phyloP scores from a whole-genome alignment of 2,797 vertebrate species.

The Spheniscus humboldti region DNA sequence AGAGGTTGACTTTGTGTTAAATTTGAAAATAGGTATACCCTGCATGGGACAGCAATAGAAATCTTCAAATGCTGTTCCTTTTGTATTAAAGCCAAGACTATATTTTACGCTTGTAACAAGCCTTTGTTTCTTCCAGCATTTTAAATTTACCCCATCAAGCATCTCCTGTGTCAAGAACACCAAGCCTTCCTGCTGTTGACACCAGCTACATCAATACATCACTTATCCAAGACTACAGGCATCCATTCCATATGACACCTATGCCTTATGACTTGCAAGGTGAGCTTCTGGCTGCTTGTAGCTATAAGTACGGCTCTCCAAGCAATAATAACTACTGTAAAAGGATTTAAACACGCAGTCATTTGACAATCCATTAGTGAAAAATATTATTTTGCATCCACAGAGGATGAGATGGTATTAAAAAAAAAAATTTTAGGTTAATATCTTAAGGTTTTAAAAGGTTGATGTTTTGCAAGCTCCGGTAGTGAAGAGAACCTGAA shows the following conservation, averaged over 20 bases:
- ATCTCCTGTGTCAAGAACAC: conserved; percentile 91
- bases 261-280: conserved; percentile 93
- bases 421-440: background rate
- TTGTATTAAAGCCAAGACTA: background rate
- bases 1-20: background rate
- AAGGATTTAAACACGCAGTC: background rate
- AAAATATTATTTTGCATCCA: background rate
- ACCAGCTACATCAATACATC: conserved; percentile 94
- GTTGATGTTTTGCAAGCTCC: background rate
- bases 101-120: background rate
- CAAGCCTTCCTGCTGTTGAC: conserved; percentile 92
- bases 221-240: conserved; percentile 95
- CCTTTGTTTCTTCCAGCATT: conserved; percentile 63
- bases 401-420: background rate
- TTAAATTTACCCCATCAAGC: conserved; percentile 92
- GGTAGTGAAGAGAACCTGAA: background rate
- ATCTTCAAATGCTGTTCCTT: background rate
- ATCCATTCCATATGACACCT: conserved; percentile 90
- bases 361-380: background rate
- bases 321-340: background rate
- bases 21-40: background rate
- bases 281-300: conserved; percentile 37
- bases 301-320: background rate
- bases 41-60: background rate
- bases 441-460: background rate